Base-by-base conservation (phyloP, 2,113 vertebrate genomes). In the Eclectus roratus region DNA sequence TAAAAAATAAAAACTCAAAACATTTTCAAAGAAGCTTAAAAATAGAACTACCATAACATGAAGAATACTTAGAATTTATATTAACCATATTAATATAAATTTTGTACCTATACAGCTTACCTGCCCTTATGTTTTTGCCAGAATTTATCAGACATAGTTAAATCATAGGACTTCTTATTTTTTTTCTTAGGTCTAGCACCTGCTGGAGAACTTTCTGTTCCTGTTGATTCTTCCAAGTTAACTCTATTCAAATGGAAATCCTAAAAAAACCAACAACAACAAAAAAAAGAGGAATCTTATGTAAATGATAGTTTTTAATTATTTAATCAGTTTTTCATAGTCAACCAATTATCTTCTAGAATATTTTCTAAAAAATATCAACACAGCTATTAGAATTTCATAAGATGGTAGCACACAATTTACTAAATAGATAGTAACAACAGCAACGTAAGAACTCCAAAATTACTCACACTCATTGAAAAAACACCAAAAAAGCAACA, bases 121-220 rank as follows among this genome's bases (percentile, higher is more conserved):
- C 99, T 99, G 98, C 99, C 99, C 97, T 99, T 99, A 97, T 99
- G 99, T 53, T 99, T 99, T 96, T 99, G 99, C 99, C 99, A 99
- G 97, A 99, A 99, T 96, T 95, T 98, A 98, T 99, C 99, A 64
- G 98, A 98, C 17, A 98, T 96, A 23, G 99, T 99, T 96, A 99
- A 98, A 97, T 99, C 99, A 65, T 99, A 99, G 77, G 97, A 99
- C 95, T 99, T 99, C 85, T 98, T 99, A 93, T 97, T 99, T 98
- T 99, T 99, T 97, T 99, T 99, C 97, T 99, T 99, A 80, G 99
- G 99, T 97, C 99, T 98, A 89, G 99, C 99, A 64, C 99, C 99
- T 78, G 99, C 97, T 74, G 99, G 98, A 70, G 98, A 98, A 61
- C 96, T 98, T 97, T 99, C 99, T 0, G 85, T 86, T 95, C 98